Percentiles rank a stretch among this genome's conserved stretches.
phyloP scores from a whole-genome alignment of 2,797 vertebrate species.

The Bradypus variegatus region DNA sequence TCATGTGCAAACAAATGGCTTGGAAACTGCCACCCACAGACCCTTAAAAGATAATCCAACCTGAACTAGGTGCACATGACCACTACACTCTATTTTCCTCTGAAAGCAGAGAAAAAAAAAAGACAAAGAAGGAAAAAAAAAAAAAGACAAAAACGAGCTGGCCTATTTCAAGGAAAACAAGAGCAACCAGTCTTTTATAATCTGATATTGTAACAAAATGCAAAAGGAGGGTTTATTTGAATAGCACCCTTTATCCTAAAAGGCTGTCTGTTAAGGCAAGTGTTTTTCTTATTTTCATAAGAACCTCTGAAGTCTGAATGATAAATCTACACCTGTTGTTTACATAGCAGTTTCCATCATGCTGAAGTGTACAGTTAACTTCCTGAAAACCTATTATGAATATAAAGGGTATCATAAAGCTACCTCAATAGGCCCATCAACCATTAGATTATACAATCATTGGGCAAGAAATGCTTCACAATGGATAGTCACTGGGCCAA shows the following conservation, averaged over 20 bases:
- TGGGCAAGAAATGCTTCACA: conserved; percentile 50
- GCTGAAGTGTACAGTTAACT: background rate
- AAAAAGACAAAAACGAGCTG: background rate
- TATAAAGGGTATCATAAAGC: conserved; percentile 60
- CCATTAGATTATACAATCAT: conserved; percentile 51
- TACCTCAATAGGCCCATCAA: conserved; percentile 54
- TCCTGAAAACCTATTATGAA: conserved; percentile 54
- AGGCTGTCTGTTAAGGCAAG: conserved; percentile 34
- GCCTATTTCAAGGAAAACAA: conserved; percentile 21
- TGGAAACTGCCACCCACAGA: background rate
- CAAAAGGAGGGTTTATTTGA: conserved; percentile 46
- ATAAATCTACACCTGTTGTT: background rate
- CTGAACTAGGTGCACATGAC: background rate
- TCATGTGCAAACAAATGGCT: background rate
- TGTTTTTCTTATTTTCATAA: conserved; percentile 2
- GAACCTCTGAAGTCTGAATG: conserved; percentile 7
- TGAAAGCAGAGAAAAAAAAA: background rate
- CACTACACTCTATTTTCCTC: background rate
- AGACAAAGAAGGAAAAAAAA: too few relatives aligned
- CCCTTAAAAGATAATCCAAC: background rate
- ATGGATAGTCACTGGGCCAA: conserved; percentile 56
- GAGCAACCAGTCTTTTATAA: background rate
- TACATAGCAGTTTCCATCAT: conserved; percentile 44
- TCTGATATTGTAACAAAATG: background rate
- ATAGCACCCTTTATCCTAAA: conserved; percentile 35